Conservation (phyloP, 2,113 vertebrate species). For the Acrocephalus arundinaceus region DNA sequence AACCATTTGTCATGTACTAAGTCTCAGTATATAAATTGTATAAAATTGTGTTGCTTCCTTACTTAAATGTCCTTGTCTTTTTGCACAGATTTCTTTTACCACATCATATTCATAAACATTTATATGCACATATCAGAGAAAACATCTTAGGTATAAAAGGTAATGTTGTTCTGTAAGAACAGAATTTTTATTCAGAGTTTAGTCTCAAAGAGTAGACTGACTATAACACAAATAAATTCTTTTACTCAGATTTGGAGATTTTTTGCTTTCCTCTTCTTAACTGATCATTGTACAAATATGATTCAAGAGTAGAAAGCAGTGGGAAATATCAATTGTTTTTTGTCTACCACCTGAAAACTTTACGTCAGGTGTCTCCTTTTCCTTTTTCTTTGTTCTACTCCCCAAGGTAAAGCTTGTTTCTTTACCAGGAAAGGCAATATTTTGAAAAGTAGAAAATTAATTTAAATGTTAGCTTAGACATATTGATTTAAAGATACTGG, state of each 20-base stretch:
- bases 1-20: not conserved
- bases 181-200: not conserved
- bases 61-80: not conserved
- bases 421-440: not conserved
- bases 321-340: not conserved
- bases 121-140: not conserved
- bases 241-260: not conserved
- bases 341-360: not conserved
- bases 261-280: not conserved
- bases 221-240: not conserved
- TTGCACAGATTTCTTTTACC: not conserved
- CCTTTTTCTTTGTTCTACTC: not conserved
- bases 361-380: not conserved
- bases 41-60: not conserved
- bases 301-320: not conserved
- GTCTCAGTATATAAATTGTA: not conserved
- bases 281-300: not conserved
- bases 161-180: not conserved
- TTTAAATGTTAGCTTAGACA: not conserved
- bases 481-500: not conserved
- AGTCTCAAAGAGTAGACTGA: not conserved
- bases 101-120: not conserved
- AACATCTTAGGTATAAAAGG: not conserved
- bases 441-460: not conserved
- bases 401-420: not conserved